Base-by-base conservation (phyloP, 2,113 vertebrate genomes). In the Salvator merianae region DNA sequence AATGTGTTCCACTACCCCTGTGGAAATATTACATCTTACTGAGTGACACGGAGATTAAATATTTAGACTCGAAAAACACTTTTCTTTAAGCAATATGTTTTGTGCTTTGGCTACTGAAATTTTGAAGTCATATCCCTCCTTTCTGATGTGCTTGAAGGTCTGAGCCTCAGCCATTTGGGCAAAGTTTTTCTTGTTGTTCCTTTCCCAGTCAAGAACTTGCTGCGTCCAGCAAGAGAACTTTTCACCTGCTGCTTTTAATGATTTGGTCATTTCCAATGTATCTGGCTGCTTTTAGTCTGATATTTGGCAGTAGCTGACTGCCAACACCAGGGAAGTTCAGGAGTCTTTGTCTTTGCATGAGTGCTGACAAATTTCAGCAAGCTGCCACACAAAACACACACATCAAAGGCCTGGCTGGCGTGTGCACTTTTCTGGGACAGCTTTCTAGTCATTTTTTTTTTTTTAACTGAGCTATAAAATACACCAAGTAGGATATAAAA, bases 371-470 rank as follows among this genome's bases (percentile, higher is more conserved):
- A 3, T 88, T 81, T 73, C 89, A 86, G 62, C 74, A 0, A 86
- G 87, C 91, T 91, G 84, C 88, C 90, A 85, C 84, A 74, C 91
- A 72, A 87, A 85, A 84, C 88, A 77, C 87, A 43, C 55, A 38
- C 88, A 93, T 92, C 91, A 90, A 92, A 93, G 87, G n/a, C 34
- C 82, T 91, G 93, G 66, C 82, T 91, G 93, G 66, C 70, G 0
- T 65, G 87, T 62, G 79, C 81, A 86, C 34, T 87, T 85, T 74
- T 81, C 88, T 83, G 89, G 82, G 83, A 87, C 87, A 85, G 90
- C 91, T 93, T 91, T 91, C 88, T 43, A 91, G 86, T 87, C 90
- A 94, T 94, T 79, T 91, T 59, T 59, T 20, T 20, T 20, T 20
- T 20, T 59, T 20, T 18, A 59, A 86, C 91, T 86, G 87, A 87